A percentile compares a stretch with the other conserved stretches of the same genome.
Conservation (phyloP, 2,888 invertebrate species). For the Amaurobius ferox region DNA sequence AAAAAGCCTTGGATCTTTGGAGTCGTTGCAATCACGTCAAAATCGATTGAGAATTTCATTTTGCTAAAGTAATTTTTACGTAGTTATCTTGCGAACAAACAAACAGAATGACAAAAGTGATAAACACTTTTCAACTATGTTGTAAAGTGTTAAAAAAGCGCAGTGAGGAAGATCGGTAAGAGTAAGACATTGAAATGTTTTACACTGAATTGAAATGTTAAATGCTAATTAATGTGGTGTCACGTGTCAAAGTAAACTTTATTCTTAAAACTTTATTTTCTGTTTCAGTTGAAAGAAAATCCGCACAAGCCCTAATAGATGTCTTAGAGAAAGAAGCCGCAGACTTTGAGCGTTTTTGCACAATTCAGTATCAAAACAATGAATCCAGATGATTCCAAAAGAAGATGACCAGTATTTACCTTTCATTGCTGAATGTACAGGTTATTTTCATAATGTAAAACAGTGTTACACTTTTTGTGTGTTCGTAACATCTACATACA, state of each 20-base stretch:
- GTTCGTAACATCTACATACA: slow-evolving; percentile 11
- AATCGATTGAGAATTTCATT: no score
- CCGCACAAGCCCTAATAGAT: slow-evolving; percentile 73
- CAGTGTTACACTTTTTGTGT: slow-evolving; percentile 27
- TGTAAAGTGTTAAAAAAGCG: no score
- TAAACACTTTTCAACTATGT: no score
- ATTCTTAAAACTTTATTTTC: slow-evolving; percentile 1
- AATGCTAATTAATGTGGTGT: not conserved
- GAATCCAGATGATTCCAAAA: slow-evolving; percentile 59
- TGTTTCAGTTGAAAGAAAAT: slow-evolving; percentile 69
- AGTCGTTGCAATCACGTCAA: no score
- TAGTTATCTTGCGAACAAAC: no score
- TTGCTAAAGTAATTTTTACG: no score
- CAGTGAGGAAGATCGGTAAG: no score
- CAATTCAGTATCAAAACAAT: slow-evolving; percentile 54
- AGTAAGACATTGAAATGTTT: no score
- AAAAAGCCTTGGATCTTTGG: no score
- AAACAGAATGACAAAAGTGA: no score
- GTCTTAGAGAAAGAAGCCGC: slow-evolving; percentile 73
- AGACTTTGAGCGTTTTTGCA: slow-evolving; percentile 73
- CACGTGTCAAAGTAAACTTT: not conserved
- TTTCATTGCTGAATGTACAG: slow-evolving; percentile 32
- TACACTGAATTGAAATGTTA: not conserved
- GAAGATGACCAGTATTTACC: not conserved
- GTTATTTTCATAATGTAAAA: slow-evolving; percentile 62